Conservation (phyloP, 2,113 vertebrate species). For the Phodopus roborovskii region DNA sequence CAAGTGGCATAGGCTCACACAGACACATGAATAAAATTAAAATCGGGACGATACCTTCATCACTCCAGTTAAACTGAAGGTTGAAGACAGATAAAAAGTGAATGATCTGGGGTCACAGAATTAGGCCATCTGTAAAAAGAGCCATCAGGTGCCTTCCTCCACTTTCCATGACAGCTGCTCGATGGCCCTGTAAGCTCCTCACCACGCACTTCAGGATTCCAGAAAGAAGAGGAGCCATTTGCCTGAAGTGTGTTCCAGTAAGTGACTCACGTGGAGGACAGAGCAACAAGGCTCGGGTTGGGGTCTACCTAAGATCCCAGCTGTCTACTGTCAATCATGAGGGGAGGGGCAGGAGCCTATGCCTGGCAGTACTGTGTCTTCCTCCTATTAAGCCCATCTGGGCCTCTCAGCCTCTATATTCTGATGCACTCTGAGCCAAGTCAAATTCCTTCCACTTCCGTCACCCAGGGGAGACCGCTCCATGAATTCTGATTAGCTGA, state of each 20-base stretch:
- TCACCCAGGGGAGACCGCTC: background rate
- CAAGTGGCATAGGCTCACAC: background rate
- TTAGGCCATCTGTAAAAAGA: background rate
- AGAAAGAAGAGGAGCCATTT: background rate
- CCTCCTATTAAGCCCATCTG: background rate
- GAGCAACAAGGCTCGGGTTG: background rate
- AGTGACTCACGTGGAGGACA: background rate
- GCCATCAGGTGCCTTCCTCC: background rate
- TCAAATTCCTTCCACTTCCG: background rate
- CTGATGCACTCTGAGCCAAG: background rate
- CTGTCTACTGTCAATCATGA: background rate
- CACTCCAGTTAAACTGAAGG: slow-evolving; percentile 15
- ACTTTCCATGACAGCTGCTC: background rate
- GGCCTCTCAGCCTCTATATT: background rate
- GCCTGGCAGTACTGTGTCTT: background rate
- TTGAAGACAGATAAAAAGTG: slow-evolving; percentile 9
- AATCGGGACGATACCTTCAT: background rate
- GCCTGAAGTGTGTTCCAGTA: background rate
- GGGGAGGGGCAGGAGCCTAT: background rate
- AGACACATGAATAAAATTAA: background rate
- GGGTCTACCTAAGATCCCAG: background rate
- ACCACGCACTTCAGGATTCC: background rate
- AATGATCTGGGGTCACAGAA: background rate
- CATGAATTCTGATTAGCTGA: slow-evolving; percentile 58
- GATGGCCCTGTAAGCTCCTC: background rate